A percentile compares a stretch with the other conserved stretches of the same genome.
phyloP scores from a whole-genome alignment of 2,888 invertebrate genomes.

The Philonicus albiceps region DNA sequence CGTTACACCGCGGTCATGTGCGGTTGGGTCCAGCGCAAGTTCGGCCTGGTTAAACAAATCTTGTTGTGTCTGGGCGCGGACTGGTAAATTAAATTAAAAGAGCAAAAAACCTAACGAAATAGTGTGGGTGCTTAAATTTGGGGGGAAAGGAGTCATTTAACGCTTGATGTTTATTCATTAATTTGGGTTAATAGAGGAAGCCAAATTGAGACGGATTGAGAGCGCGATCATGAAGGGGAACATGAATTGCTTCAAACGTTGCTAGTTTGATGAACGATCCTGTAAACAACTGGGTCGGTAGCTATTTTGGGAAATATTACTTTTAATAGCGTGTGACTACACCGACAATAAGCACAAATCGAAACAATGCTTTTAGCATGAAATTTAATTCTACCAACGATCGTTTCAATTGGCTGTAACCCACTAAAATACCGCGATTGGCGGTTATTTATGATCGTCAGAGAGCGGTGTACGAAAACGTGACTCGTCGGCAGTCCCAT shows the following conservation, averaged over 20 bases:
- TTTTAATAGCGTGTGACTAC: background rate
- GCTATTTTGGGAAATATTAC: background rate
- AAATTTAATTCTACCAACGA: background rate
- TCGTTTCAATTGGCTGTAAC: background rate
- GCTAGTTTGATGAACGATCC: background rate
- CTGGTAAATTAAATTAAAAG: background rate
- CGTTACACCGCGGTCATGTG: background rate
- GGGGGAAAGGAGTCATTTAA: background rate
- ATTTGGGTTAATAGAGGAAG: background rate
- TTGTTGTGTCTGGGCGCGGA: background rate
- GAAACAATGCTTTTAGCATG: background rate
- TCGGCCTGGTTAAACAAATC: background rate
- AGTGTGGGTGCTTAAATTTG: background rate
- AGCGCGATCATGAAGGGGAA: background rate
- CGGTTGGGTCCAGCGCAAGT: background rate
- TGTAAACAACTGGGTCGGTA: background rate
- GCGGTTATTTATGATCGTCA: background rate
- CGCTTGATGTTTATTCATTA: background rate
- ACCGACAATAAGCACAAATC: background rate
- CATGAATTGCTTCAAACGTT: background rate
- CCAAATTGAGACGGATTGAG: background rate
- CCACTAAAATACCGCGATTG: background rate
- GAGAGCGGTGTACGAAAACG: background rate
- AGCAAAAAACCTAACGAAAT: background rate
- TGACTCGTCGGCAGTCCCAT: background rate